These are phyloP conservation scores for Micrastur ruficollis DNA, from an alignment of 2,797 vertebrate genomes.

Conservation along the genomic window DNA sequence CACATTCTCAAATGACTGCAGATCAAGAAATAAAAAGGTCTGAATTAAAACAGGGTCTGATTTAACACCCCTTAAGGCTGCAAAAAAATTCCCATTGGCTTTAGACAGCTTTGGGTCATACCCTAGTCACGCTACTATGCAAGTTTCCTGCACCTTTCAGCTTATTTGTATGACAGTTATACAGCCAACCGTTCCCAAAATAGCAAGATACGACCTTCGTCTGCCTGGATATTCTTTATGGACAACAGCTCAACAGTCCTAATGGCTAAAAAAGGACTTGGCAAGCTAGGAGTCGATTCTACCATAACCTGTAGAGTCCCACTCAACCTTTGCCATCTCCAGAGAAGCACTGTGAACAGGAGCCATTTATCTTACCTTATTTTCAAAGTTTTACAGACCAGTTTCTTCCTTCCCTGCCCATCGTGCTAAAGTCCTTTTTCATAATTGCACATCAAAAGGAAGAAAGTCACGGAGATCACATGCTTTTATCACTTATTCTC, in stretches of 20 bases:
- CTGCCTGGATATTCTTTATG: background rate
- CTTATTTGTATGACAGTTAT: background rate
- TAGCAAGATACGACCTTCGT: rapidly evolving
- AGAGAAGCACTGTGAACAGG: background rate
- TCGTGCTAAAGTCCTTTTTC: background rate
- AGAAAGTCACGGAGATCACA: background rate
- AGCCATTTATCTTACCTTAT: background rate
- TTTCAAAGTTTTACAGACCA: background rate
- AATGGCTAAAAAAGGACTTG: background rate
- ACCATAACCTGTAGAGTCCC: background rate
- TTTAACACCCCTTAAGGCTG: background rate
- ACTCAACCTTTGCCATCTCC: background rate
- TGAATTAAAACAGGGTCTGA: background rate
- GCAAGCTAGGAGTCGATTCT: background rate
- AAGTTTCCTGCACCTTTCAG: background rate
- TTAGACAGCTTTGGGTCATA: rapidly evolving
- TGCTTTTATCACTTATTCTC: background rate
- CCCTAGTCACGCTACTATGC: rapidly evolving
- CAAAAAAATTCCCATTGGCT: background rate
- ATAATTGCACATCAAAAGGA: background rate
- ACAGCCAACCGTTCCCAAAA: background rate
- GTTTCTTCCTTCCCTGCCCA: background rate
- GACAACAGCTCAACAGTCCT: background rate
- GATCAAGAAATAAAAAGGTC: background rate
- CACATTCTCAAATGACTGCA: background rate